Evolutionary conservation across 2,113 vertebrate genomes (phyloP).

Genomic region (Antennarius striatus): DNA sequence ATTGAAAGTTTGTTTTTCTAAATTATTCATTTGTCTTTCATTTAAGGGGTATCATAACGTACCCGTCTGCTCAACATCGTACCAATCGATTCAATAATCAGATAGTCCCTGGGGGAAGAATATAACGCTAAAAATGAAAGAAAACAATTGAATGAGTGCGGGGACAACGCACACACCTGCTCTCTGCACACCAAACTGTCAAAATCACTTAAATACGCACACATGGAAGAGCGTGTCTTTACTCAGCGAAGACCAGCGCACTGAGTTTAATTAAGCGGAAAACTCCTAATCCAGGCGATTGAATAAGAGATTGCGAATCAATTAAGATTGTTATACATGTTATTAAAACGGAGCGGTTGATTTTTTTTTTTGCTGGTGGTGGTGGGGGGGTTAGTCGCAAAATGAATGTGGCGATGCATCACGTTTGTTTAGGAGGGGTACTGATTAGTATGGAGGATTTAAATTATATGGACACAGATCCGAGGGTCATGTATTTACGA

Average conservation of each 20-base stretch:
- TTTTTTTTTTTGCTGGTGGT: neutral
- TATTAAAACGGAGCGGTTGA: constrained; percentile 17
- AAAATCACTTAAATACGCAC: constrained; percentile 73
- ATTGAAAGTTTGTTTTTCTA: no score
- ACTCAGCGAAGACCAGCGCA: constrained; percentile 38
- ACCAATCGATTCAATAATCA: constrained; percentile 38
- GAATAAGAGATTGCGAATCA: constrained; percentile 67
- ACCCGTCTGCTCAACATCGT: constrained; percentile 17
- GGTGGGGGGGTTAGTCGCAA: no score
- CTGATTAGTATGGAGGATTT: no score
- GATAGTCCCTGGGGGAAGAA: constrained; percentile 33
- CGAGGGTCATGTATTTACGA: no score
- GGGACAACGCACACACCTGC: constrained; percentile 79
- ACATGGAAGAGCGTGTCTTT: constrained; percentile 68
- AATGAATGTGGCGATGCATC: no score
- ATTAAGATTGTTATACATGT: constrained; percentile 51
- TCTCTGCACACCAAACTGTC: constrained; percentile 78
- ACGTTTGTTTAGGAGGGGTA: no score
- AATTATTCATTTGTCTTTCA: no score
- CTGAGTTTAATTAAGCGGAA: constrained; percentile 73
- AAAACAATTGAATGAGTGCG: constrained; percentile 64
- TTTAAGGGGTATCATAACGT: neutral
- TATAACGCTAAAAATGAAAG: constrained; percentile 66
- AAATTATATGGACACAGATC: no score
- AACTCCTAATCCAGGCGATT: constrained; percentile 70